Evolutionary conservation across 2,888 invertebrate genomes (phyloP).

Genomic region (Tachystola acroxantha): DNA sequence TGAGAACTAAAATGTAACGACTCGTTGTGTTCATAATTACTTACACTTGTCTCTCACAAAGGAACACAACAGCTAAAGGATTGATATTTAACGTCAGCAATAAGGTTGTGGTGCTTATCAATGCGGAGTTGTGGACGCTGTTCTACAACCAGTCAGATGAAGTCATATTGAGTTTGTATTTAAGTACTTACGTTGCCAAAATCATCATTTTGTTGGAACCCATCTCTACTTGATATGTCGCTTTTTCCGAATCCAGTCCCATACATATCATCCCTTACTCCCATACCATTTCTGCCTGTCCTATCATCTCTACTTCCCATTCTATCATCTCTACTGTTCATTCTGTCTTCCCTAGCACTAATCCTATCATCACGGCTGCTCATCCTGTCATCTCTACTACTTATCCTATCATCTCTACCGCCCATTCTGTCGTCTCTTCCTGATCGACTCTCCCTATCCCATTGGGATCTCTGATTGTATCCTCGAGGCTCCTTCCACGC

Average conservation of each 20-base stretch:
- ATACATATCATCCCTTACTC: slow-evolving; percentile 19
- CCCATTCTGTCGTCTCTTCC: slow-evolving; percentile 19
- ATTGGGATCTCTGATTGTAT: slow-evolving; percentile 31
- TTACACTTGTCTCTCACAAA: too few relatives aligned
- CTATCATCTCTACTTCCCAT: slow-evolving; percentile 18
- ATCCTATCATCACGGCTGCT: slow-evolving; percentile 22
- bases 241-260: slow-evolving; percentile 22
- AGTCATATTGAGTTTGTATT: not conserved
- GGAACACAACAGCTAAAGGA: too few relatives aligned
- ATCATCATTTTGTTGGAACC: slow-evolving; percentile 39
- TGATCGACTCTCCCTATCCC: slow-evolving; percentile 28
- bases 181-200: slow-evolving; percentile 44
- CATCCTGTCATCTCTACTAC: slow-evolving; percentile 16
- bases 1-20: too few relatives aligned
- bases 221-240: slow-evolving; percentile 33
- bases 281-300: slow-evolving; percentile 17
- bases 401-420: slow-evolving; percentile 23
- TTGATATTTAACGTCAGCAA: too few relatives aligned
- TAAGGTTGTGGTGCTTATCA: too few relatives aligned
- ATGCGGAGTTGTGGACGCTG: too few relatives aligned
- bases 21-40: too few relatives aligned
- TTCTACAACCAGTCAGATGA: too few relatives aligned
- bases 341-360: slow-evolving; percentile 25
- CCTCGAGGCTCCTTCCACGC: slow-evolving; percentile 42
- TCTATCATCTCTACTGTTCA: slow-evolving; percentile 22